Base-by-base conservation (phyloP, 2,113 vertebrate species). In the Sebastes fasciatus region DNA sequence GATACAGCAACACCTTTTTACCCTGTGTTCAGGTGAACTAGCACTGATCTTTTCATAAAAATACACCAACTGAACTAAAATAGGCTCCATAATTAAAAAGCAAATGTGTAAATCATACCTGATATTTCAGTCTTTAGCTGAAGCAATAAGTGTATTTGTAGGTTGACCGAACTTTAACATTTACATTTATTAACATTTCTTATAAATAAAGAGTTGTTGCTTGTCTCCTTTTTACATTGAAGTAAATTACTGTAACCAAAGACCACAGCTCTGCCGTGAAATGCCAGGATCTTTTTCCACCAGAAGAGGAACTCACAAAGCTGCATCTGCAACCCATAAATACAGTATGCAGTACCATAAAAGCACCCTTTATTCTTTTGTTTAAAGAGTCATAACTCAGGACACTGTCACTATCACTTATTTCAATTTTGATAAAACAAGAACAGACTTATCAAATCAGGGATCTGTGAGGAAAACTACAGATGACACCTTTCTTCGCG, bases 301-400 rank as follows among this genome's bases (percentile, higher is more conserved):
- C 55, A 49, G 45, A 71, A 60, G 54, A 62, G 45, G 23, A 51
- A n/a, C 45, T 40, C 34, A 40, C 34, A 81, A 16, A 54, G 42
- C 45, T 65, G 51, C 61, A 66, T 70, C 77, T 80, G 60, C 17
- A 51, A 52, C 51, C 66, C 60, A 64, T n/a, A 17, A n/a, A 8
- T 76, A 64, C 7, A 45, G 11, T 16, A 49, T 19, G 43, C 52
- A 57, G 52, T 2, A 21, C 16, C 48, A 49, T 49, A 42, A 34
- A 42, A 71, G 21, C 6, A 12, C 0, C 43, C 21, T 45, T 21
- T n/a, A 13, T 34, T 73, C 0, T 26, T 60, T 14, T 42, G 5
- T 23, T 11, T 34, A 26, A 14, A 52, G 23, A 19, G 16, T 43
- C 34, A 43, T 17, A 42, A 42, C 8, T 63, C 16, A 43, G 4